A percentile compares a stretch with the other conserved stretches of the same genome.
These are phyloP conservation scores for Colletes collaris DNA, from an alignment of 2,888 invertebrate species.

Conservation along the genomic window DNA sequence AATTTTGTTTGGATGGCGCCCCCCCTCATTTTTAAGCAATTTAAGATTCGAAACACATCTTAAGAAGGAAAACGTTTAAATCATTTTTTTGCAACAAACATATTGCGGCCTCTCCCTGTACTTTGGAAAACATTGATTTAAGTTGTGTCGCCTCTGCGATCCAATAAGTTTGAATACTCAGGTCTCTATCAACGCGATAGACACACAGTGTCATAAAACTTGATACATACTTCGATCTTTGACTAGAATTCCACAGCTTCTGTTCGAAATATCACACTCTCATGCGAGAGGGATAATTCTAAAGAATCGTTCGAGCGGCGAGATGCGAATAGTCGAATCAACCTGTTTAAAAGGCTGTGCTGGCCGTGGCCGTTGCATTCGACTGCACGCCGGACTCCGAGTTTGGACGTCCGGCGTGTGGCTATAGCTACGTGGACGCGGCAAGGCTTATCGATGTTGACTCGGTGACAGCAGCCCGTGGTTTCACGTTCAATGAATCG, in stretches of 20 bases:
- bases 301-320: background rate
- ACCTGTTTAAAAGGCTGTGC: conserved; percentile 70
- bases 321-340: background rate
- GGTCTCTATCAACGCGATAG: background rate
- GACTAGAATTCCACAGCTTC: background rate
- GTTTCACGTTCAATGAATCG: conserved; percentile 89
- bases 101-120: too few relatives aligned
- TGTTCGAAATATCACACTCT: background rate
- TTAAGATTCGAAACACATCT: too few relatives aligned
- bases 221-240: background rate
- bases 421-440: conserved; percentile 89
- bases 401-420: conserved; percentile 82
- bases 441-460: conserved; percentile 89
- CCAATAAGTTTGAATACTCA: background rate
- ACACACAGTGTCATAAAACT: background rate
- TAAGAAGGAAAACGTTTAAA: too few relatives aligned
- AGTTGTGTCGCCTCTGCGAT: background rate
- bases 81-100: too few relatives aligned
- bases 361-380: conserved; percentile 61
- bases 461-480: conserved; percentile 87
- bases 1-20: too few relatives aligned
- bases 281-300: background rate
- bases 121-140: too few relatives aligned
- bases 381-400: conserved; percentile 75
- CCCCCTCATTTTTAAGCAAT: too few relatives aligned